Evolutionary conservation across 2,797 vertebrate species (phyloP).

Genomic region (Linurgus olivaceus): DNA sequence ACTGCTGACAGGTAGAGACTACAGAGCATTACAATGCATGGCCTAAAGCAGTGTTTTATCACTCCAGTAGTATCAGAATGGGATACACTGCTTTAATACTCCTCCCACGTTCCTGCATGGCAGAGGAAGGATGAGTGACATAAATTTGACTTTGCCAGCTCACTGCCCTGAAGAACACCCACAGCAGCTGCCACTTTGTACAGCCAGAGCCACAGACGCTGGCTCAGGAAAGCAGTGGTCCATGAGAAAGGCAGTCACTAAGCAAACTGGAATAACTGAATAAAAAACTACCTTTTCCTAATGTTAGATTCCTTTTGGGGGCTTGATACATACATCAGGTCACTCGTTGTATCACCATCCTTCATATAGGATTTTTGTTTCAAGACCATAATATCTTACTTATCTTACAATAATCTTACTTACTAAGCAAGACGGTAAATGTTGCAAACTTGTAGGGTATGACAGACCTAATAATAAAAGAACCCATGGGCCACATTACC

Average conservation of each 20-base stretch:
- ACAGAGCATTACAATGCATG: neutral
- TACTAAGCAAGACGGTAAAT: neutral
- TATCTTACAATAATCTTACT: neutral
- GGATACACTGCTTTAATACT: neutral
- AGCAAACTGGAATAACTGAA: neutral
- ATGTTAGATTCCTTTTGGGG: neutral
- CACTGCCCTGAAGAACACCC: neutral
- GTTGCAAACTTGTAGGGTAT: neutral
- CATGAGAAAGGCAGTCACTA: neutral
- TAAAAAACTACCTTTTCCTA: neutral
- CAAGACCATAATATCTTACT: neutral
- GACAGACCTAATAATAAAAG: neutral
- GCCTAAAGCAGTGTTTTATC: neutral
- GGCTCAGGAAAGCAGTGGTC: neutral
- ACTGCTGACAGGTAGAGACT: neutral
- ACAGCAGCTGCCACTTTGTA: neutral
- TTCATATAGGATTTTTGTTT: neutral
- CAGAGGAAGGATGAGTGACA: neutral
- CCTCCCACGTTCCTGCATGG: neutral
- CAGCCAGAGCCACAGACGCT: neutral
- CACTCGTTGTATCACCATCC: neutral
- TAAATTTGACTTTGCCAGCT: neutral
- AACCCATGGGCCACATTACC: neutral
- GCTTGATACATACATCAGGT: neutral
- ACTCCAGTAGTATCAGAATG: neutral